phyloP scores from a whole-genome alignment of 2,113 vertebrate species.

The Megalops atlanticus region DNA sequence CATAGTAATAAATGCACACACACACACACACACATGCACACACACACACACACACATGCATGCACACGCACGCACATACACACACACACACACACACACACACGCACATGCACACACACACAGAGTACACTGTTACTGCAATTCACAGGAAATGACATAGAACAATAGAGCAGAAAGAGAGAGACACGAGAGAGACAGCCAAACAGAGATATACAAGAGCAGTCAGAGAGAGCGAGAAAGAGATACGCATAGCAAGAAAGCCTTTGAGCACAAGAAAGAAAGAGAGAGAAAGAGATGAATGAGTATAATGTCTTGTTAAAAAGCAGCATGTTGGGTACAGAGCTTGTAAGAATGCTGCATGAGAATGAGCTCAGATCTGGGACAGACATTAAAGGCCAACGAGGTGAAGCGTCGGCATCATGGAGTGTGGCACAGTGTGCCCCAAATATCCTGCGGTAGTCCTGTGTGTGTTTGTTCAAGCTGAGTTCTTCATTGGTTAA shows the following conservation, averaged over 20 bases:
- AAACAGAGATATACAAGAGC: neutral
- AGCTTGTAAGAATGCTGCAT: neutral
- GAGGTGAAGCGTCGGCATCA: no score
- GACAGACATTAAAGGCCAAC: neutral
- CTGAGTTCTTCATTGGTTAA: no score
- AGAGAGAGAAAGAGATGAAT: neutral
- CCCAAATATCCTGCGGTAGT: no score
- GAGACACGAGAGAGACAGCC: neutral
- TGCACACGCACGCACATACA: neutral
- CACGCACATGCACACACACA: neutral
- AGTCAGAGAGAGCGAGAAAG: neutral
- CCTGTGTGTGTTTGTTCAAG: no score
- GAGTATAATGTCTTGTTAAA: no score
- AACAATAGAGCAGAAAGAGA: neutral
- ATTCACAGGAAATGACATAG: neutral
- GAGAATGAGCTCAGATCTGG: neutral
- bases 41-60: neutral
- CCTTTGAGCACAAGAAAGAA: no score
- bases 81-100: neutral
- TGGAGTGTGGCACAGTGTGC: no score
- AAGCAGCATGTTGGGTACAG: no score
- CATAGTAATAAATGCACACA: neutral
- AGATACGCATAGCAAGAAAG: no score
- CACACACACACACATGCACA: neutral
- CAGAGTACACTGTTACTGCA: neutral